These are phyloP conservation scores for Lates japonicus DNA, from an alignment of 2,797 vertebrate species.

Conservation along the genomic window DNA sequence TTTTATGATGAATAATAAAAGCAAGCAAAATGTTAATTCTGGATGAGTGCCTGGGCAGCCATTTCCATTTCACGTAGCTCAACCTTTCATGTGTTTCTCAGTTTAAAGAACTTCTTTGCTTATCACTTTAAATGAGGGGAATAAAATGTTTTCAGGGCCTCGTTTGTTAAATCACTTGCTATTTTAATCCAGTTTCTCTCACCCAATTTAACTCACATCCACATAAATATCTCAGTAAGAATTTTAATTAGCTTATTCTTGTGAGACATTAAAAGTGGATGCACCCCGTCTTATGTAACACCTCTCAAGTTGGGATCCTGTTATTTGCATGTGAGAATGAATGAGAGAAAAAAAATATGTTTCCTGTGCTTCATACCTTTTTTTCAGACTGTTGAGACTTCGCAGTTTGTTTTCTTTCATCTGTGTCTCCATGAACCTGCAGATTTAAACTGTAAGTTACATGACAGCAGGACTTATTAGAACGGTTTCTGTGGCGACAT, in stretches of 20 bases:
- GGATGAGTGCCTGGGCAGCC: neutral
- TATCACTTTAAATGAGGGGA: constrained; percentile 21
- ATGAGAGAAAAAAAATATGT: neutral
- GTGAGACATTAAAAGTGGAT: constrained; percentile 13
- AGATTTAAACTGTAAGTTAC: neutral
- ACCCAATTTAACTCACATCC: constrained; percentile 22
- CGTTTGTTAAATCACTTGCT: constrained; percentile 22
- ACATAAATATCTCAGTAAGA: constrained; percentile 26
- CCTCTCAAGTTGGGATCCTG: neutral
- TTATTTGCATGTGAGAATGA: neutral
- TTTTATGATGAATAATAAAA: constrained; percentile 13
- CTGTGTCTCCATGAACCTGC: neutral
- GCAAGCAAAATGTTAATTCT: constrained; percentile 1
- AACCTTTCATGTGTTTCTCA: constrained; percentile 10
- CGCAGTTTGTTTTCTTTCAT: neutral
- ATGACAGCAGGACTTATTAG: too few species aligned
- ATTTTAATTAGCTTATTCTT: constrained; percentile 19
- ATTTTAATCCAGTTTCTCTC: constrained; percentile 36
- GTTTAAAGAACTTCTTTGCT: constrained; percentile 7
- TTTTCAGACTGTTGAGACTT: neutral
- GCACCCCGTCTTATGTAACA: constrained; percentile 12
- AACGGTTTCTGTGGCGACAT: too few species aligned
- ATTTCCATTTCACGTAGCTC: constrained; percentile 11
- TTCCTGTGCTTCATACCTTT: neutral
- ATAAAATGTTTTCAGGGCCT: constrained; percentile 26